Conservation (phyloP, 2,113 vertebrate genomes). For the Butorides virescens region DNA sequence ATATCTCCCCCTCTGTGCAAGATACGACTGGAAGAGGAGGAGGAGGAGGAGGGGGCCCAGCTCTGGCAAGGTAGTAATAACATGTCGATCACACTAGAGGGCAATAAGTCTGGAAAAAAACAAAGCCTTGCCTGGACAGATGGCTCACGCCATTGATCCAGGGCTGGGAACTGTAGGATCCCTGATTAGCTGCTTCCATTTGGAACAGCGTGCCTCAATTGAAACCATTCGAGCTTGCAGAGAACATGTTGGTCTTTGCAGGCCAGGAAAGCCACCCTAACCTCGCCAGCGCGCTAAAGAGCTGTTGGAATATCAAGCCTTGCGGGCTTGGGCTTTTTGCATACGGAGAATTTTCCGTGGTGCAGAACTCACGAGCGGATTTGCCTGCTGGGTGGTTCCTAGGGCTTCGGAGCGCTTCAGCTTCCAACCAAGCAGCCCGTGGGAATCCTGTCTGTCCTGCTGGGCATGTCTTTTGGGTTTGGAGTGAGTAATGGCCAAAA, state of each 20-base stretch:
- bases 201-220: slow-evolving; percentile 9
- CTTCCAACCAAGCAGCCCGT: not conserved
- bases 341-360: not conserved
- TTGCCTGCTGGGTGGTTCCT: not conserved
- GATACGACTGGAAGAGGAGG: not conserved
- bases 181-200: slow-evolving; percentile 61
- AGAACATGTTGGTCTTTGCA: not conserved
- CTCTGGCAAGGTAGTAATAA: not conserved
- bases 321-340: slow-evolving; percentile 1
- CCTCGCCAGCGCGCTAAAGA: not conserved
- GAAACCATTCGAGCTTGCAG: slow-evolving; percentile 15
- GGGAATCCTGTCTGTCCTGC: not conserved
- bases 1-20: not conserved
- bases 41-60: not conserved
- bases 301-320: not conserved
- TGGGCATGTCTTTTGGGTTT: not conserved
- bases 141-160: slow-evolving; percentile 45
- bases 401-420: not conserved
- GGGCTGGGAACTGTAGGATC: slow-evolving; percentile 50
- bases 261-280: not conserved
- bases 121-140: slow-evolving; percentile 51
- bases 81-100: not conserved
- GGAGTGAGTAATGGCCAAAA: not conserved
- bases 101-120: not conserved
- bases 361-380: not conserved